Percentiles rank a stretch among this genome's conserved stretches.
Conservation (phyloP, 2,797 vertebrate species). For the Propithecus deckenii region DNA sequence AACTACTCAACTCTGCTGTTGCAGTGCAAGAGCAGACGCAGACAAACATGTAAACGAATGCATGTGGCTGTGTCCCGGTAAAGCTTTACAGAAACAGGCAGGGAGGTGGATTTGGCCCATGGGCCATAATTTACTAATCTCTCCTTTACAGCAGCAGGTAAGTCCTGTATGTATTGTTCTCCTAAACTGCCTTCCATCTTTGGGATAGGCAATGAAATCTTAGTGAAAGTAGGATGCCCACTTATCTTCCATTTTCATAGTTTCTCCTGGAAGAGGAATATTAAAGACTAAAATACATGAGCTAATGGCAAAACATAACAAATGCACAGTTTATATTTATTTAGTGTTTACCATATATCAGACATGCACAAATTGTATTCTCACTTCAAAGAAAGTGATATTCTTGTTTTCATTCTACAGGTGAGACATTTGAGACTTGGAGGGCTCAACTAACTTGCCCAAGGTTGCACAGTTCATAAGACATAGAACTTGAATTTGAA, state of each 20-base stretch:
- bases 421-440: background rate
- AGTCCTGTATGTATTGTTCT: background rate
- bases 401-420: background rate
- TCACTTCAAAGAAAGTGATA: background rate
- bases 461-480: background rate
- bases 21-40: background rate
- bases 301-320: background rate
- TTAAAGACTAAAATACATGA: background rate
- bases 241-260: background rate
- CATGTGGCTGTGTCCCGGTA: background rate
- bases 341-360: background rate
- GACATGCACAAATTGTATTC: background rate
- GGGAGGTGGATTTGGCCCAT: background rate
- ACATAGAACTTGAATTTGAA: conserved; percentile 42
- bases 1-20: background rate
- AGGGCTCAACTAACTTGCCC: background rate
- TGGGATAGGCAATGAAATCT: background rate
- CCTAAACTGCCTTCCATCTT: background rate
- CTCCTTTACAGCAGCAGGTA: background rate
- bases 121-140: background rate
- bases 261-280: background rate
- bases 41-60: background rate
- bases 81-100: background rate
- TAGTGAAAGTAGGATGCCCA: background rate
- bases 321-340: background rate